phyloP scores from a whole-genome alignment of 1,140 invertebrate species.

The Drosophila tani region DNA sequence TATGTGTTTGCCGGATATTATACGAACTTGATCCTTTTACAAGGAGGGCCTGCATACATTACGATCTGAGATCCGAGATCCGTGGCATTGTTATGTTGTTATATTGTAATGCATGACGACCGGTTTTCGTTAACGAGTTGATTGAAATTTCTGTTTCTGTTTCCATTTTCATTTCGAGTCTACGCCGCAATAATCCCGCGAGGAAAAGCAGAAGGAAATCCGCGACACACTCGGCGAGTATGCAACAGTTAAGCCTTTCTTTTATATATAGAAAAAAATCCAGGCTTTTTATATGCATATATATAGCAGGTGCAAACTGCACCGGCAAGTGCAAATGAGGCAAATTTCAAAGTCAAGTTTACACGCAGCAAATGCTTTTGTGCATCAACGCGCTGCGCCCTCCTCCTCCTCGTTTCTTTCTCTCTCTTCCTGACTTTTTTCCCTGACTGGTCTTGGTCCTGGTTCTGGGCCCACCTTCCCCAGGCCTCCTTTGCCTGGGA shows the following conservation, averaged over 20 bases:
- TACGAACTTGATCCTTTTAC: constrained; percentile 18
- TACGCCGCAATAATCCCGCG: constrained; percentile 6
- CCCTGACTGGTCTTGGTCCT: constrained; percentile 2
- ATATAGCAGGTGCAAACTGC: constrained; percentile 56
- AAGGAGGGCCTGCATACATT: constrained; percentile 15
- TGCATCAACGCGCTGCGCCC: constrained; percentile 55
- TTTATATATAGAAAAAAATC: constrained; percentile 21
- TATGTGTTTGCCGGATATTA: constrained; percentile 13
- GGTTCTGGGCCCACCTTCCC: constrained; percentile 14
- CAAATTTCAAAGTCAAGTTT: constrained; percentile 83
- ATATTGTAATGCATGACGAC: constrained; percentile 20
- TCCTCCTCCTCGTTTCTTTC: not conserved
- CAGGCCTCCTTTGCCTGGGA: not conserved
- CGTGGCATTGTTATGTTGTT: constrained; percentile 13
- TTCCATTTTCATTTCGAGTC: constrained; percentile 17
- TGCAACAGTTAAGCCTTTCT: constrained; percentile 64
- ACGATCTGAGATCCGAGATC: not conserved
- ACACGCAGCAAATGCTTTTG: constrained; percentile 79
- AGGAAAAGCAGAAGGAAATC: not conserved
- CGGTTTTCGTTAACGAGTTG: constrained; percentile 65
- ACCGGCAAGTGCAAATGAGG: constrained; percentile 74
- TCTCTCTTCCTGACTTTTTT: constrained; percentile 1
- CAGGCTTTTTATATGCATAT: constrained; percentile 3
- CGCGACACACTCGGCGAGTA: constrained; percentile 13
- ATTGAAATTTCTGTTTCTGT: constrained; percentile 51